Evolutionary conservation across 37 sponge, comb jelly and placozoan genomes (phyloP), one percentile per base, ranked within the genome.

Genomic region (Ianthella basta): DNA sequence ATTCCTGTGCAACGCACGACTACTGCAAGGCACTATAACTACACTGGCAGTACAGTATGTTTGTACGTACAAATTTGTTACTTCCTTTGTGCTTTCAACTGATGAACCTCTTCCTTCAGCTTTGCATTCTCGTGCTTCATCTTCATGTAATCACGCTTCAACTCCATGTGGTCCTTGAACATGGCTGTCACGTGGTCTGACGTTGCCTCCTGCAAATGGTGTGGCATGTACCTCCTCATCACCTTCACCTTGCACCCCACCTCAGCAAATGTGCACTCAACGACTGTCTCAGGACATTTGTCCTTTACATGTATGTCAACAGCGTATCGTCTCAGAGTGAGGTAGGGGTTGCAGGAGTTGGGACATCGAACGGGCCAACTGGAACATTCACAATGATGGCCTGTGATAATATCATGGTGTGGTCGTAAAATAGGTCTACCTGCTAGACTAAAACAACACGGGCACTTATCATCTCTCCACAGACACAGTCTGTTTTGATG

Each of bases 331-430:
- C 40, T 72, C 13, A 34, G 36, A 8, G 73, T 23, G 23, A 30
- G 39, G 8, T 15, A 40, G 5, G 73, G 38, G 36, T 66, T 23
- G 23, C 68, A 66, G 23, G 15, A 27, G 23, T 66, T 66, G 15
- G 68, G 68, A n/a, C 68, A 66, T 24, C 68, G 68, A 15, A 66
- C 27, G 29, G 68, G 68, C 27, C 68, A 66, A 66, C 14, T 24
- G 19, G 29, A 27, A 27, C 68, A 66, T 66, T 66, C 68, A 13
- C 23, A 14, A 23, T 66, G 23, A 27, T 66, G 68, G 23, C 15
- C 68, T 23, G 23, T 14, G 15, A 23, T 66, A 19, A 66, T 66
- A 13, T 16, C n/a, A n/a, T n/a, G n/a, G n/a, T n/a, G n/a, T n/a
- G n/a, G n/a, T n/a, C n/a, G n/a, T n/a, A n/a, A n/a, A n/a, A n/a